phyloP scores from a whole-genome alignment of 2,888 invertebrate genomes.

The Diplazon laetatorius region DNA sequence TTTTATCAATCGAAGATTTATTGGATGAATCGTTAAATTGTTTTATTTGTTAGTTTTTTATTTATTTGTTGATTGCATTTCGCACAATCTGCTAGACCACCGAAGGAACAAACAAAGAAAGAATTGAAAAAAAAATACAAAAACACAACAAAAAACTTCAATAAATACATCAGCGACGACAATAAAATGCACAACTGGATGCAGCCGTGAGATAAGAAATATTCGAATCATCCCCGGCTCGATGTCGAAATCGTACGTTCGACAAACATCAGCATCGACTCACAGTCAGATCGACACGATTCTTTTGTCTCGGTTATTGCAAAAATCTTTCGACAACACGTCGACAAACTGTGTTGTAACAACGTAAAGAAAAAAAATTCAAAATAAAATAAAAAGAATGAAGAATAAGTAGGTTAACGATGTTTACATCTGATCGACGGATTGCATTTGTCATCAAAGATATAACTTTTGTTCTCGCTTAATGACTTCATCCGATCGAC shows the following conservation, averaged over 20 bases:
- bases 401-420: conserved; percentile 59
- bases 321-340: too few relatives aligned
- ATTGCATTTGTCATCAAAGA: conserved; percentile 25
- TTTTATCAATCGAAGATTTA: background rate
- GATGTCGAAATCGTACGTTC: background rate
- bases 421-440: conserved; percentile 59
- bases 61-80: too few relatives aligned
- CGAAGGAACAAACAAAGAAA: too few relatives aligned
- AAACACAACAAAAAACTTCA: background rate
- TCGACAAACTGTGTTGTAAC: conserved; percentile 17
- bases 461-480: conserved; percentile 47
- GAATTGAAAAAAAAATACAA: background rate
- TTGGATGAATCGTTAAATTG: background rate
- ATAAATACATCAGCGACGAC: background rate
- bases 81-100: too few relatives aligned
- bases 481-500: conserved; percentile 31
- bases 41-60: too few relatives aligned
- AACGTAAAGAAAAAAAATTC: background rate
- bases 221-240: background rate
- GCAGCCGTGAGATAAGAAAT: background rate
- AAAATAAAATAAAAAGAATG: conserved; percentile 15
- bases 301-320: background rate
- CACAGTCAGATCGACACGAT: too few relatives aligned
- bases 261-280: background rate
- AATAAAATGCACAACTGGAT: too few relatives aligned